Percentiles rank a stretch among this genome's conserved stretches.
phyloP scores from a whole-genome alignment of 2,888 invertebrate genomes.

The Drosophila melanosoma region DNA sequence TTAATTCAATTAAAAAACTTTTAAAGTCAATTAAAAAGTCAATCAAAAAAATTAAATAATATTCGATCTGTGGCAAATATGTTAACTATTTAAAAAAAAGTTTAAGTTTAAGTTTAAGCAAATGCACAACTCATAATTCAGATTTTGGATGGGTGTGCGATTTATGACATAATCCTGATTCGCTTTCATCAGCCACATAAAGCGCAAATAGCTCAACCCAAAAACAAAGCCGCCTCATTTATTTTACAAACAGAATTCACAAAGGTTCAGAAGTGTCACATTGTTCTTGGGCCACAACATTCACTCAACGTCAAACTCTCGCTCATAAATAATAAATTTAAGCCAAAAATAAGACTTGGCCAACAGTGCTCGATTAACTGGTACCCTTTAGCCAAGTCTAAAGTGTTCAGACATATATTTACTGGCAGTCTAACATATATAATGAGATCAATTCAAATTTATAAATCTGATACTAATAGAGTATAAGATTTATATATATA shows the following conservation, averaged over 20 bases:
- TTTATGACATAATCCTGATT: constrained; percentile 19
- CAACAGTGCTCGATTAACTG: neutral
- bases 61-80: neutral
- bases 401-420: neutral
- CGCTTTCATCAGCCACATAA: constrained; percentile 22
- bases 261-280: constrained; percentile 38
- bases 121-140: neutral
- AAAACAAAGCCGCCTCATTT: constrained; percentile 30
- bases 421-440: neutral
- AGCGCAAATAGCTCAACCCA: constrained; percentile 15
- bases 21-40: neutral
- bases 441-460: neutral
- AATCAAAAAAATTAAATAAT: neutral
- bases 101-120: neutral
- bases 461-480: neutral
- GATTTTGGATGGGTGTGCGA: constrained; percentile 7
- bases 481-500: neutral
- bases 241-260: constrained; percentile 24
- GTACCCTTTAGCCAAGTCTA: neutral
- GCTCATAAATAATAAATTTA: constrained; percentile 64
- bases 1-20: neutral
- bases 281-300: constrained; percentile 28
- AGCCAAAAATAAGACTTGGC: neutral
- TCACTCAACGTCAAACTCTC: constrained; percentile 27
- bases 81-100: too few species aligned